Conservation (phyloP, 2,113 vertebrate species). For the Pagrus major region DNA sequence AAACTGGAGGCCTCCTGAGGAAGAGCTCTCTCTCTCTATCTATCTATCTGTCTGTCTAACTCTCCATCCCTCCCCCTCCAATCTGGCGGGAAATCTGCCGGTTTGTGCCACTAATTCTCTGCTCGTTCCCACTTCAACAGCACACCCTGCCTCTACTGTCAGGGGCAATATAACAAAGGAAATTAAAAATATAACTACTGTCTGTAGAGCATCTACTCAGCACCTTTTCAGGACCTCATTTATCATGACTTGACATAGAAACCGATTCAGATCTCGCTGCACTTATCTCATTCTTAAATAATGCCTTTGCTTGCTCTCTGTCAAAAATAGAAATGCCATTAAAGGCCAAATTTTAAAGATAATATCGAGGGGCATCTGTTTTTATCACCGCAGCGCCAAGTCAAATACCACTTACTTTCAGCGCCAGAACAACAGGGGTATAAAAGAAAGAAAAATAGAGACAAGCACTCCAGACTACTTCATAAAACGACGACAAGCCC, state of each 20-base stretch:
- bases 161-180: constrained; percentile 18
- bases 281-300: not conserved
- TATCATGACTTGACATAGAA: not conserved
- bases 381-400: constrained; percentile 16
- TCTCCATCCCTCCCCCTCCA: constrained; percentile 12
- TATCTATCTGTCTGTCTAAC: constrained; percentile 64
- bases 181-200: constrained; percentile 29
- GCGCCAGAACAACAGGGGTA: constrained; percentile 18
- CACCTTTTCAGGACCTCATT: constrained; percentile 7
- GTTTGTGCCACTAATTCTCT: constrained; percentile 40
- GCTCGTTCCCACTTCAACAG: constrained; percentile 6
- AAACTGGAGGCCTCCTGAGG: constrained; percentile 66
- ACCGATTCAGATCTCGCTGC: not conserved
- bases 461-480: constrained; percentile 33
- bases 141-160: not conserved
- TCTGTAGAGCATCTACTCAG: not conserved
- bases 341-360: not conserved
- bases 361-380: not conserved
- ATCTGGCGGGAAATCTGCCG: constrained; percentile 55
- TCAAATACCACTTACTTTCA: constrained; percentile 1
- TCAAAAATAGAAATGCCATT: not conserved
- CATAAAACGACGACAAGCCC: constrained; percentile 50
- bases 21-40: constrained; percentile 47
- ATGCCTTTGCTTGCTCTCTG: not conserved
- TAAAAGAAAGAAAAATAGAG: constrained; percentile 24